Evolutionary conservation across 2,888 invertebrate genomes (phyloP), one percentile per base, ranked within the genome.

Genomic region (Plebejus anna): DNA sequence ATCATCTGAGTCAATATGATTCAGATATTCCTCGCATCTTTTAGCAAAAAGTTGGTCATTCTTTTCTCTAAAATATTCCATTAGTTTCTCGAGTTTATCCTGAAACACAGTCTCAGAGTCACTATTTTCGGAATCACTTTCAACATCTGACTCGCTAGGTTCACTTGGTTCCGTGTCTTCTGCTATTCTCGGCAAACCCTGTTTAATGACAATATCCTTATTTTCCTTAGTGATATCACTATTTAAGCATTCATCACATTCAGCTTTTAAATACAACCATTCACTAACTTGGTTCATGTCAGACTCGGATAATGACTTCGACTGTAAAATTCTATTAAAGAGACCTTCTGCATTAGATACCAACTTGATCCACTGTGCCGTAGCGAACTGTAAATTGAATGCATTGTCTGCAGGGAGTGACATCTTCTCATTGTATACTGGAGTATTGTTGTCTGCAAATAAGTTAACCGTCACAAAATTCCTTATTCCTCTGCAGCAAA

Each of bases 181-280:
- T 77, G 94, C 93, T 83, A 94, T 94, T 82, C 93, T 88, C 42
- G 93, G 93, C 77, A 94, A 84, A 3, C 91, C 93, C 80, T 94
- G 92, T 80, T 94, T 94, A 78, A 88, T 86, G 75, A 83, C 86
- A 75, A 84, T 84, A 81, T 92, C 93, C 82, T 91, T 92, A 79
- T 92, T 92, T 81, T 91, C 94, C 80, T 85, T 89, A 82, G 83
- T 88, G 70, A 92, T 91, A 82, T 96, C 96, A 79, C 89, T 92
- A 79, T 95, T 95, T 73, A 97, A 94, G 85, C 97, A 97, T 84
- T 97, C 97, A 87, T 97, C 97, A 88, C 97, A 97, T 88, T 98
- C 98, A 81, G 97, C 97, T 84, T 97, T 97, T 79, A 97, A 90
- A 83, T 96, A 97, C 28, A 98, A 90, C 98, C 98, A 98, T 81